Conservation (phyloP, 2,888 invertebrate genomes). For the Sacculina carcini region DNA sequence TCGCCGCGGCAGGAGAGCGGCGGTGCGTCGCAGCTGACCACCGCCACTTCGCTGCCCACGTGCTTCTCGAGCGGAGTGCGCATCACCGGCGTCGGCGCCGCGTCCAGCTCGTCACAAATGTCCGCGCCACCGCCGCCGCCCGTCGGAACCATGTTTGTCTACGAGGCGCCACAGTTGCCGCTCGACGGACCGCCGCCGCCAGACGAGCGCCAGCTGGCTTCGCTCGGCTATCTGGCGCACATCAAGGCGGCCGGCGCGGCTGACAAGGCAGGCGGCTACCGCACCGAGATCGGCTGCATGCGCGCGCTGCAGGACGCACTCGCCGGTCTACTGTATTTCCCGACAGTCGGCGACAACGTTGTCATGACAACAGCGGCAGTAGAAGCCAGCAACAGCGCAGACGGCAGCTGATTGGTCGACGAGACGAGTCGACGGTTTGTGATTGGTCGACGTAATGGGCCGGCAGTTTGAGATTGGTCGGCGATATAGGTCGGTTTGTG, state of each 20-base stretch:
- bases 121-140: not conserved
- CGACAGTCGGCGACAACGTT: too few relatives aligned
- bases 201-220: constrained; percentile 30
- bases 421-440: not conserved
- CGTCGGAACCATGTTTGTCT: constrained; percentile 41
- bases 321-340: constrained; percentile 26
- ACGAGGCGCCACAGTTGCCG: constrained; percentile 31
- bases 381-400: too few relatives aligned
- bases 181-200: constrained; percentile 51
- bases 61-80: constrained; percentile 3
- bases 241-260: constrained; percentile 40
- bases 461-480: too few relatives aligned
- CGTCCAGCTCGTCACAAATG: too few relatives aligned
- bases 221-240: constrained; percentile 41
- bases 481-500: too few relatives aligned
- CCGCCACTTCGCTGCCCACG: not conserved
- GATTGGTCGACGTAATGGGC: not conserved
- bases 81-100: constrained; percentile 1
- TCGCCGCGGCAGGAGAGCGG: too few relatives aligned
- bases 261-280: constrained; percentile 68
- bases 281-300: constrained; percentile 50
- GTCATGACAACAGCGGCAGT: too few relatives aligned
- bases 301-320: constrained; percentile 69
- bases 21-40: constrained; percentile 17
- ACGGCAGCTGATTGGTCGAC: not conserved